Evolutionary conservation across 2,888 invertebrate species (phyloP).

Genomic region (Cephus rjabovi): DNA sequence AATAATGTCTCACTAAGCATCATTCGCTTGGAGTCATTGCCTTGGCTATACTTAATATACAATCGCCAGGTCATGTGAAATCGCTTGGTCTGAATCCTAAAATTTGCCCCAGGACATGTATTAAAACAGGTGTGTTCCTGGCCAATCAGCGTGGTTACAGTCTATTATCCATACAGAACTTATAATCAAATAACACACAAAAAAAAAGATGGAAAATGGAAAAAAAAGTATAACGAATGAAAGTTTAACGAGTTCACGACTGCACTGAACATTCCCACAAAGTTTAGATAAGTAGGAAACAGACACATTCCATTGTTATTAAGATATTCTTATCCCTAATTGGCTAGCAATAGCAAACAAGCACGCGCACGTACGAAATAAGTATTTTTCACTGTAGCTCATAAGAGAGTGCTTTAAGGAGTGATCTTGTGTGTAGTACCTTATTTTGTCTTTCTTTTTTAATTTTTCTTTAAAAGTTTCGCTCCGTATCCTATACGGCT

Average conservation of each 20-base stretch:
- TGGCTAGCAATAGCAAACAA: slow-evolving; percentile 45
- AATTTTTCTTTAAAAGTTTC: slow-evolving; percentile 31
- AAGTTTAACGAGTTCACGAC: slow-evolving; percentile 40
- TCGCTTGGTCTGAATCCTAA: slow-evolving; percentile 45
- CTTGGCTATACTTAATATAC: background rate
- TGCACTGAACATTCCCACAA: slow-evolving; percentile 58
- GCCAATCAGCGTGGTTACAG: slow-evolving; percentile 64
- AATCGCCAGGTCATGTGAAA: slow-evolving; percentile 24
- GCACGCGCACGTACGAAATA: slow-evolving; percentile 39
- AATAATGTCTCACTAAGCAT: background rate
- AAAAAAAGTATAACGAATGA: slow-evolving; percentile 24
- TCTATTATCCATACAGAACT: slow-evolving; percentile 43
- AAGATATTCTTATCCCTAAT: slow-evolving; percentile 45
- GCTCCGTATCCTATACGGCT: background rate
- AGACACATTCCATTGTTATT: slow-evolving; percentile 58
- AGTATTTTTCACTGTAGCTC: slow-evolving; percentile 48
- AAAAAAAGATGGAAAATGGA: background rate
- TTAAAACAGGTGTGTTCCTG: slow-evolving; percentile 59
- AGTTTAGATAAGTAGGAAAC: slow-evolving; percentile 51
- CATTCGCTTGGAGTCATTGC: background rate
- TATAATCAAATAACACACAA: slow-evolving; percentile 6
- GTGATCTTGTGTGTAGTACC: slow-evolving; percentile 11
- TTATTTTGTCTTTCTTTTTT: slow-evolving; percentile 25
- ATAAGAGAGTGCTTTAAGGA: slow-evolving; percentile 25
- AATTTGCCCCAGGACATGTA: slow-evolving; percentile 39